These are phyloP conservation scores for Pseudocheirus occidentalis DNA, from an alignment of 2,797 vertebrate genomes.

Conservation along the genomic window DNA sequence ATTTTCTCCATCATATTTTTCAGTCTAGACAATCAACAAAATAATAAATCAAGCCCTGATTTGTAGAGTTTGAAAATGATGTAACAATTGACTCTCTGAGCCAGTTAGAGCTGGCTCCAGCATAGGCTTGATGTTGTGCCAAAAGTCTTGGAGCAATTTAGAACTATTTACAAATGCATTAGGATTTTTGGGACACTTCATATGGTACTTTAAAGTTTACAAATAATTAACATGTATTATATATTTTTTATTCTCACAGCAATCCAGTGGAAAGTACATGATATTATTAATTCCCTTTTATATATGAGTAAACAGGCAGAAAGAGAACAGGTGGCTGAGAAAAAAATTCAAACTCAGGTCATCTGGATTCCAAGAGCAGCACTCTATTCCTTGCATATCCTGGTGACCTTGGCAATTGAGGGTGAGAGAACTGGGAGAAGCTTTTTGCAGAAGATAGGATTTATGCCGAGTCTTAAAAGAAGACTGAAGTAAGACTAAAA, in stretches of 20 bases:
- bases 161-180: not conserved
- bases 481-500: not conserved
- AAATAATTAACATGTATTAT: not conserved
- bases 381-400: accelerated
- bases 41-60: not conserved
- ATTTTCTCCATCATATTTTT: not conserved
- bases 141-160: not conserved
- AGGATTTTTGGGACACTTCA: not conserved
- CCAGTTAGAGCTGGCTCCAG: not conserved
- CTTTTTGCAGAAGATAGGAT: not conserved
- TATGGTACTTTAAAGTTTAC: not conserved
- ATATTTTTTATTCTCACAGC: not conserved
- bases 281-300: not conserved
- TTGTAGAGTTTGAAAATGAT: not conserved
- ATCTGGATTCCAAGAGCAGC: not conserved
- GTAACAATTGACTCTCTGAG: not conserved
- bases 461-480: not conserved
- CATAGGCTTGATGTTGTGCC: not conserved
- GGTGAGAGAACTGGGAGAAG: too few relatives aligned
- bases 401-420: accelerated
- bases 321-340: not conserved
- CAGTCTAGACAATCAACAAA: not conserved
- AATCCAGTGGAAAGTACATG: not conserved
- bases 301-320: not conserved
- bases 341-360: not conserved